phyloP scores from a whole-genome alignment of 2,113 vertebrate species.

The Aphelocoma coerulescens region DNA sequence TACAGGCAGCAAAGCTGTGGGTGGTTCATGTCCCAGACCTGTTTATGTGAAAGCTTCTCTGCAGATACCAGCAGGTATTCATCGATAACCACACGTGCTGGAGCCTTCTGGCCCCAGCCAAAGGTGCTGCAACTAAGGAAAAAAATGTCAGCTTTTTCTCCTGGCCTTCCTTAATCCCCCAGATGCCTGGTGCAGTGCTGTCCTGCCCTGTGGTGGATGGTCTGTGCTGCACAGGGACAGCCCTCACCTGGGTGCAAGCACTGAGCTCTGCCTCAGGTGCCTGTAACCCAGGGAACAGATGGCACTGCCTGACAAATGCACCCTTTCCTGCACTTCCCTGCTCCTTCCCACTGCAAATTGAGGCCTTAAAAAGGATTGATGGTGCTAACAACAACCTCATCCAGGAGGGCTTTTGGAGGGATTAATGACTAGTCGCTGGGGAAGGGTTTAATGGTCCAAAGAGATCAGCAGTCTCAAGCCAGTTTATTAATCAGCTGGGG shows the following conservation, averaged over 20 bases:
- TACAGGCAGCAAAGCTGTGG: background rate
- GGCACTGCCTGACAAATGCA: background rate
- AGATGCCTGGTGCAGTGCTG: background rate
- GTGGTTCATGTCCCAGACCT: background rate
- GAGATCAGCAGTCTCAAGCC: slow-evolving; percentile 37
- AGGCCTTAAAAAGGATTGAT: slow-evolving; percentile 47
- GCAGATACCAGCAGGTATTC: background rate
- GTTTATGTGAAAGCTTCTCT: background rate
- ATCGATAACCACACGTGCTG: accelerated
- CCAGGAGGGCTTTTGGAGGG: background rate
- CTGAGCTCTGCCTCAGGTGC: background rate
- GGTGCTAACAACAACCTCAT: slow-evolving; percentile 23
- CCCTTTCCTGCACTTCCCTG: background rate
- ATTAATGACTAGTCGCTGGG: slow-evolving; percentile 5
- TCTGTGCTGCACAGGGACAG: background rate
- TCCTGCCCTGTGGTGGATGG: background rate
- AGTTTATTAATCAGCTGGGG: slow-evolving; percentile 46
- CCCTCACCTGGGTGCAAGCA: background rate
- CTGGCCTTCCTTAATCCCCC: background rate
- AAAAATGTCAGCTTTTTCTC: background rate
- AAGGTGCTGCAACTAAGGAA: background rate
- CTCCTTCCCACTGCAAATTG: slow-evolving; percentile 8
- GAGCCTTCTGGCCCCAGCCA: background rate
- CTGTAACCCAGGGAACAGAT: background rate
- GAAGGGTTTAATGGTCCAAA: slow-evolving; percentile 50